Conservation (phyloP, 2,797 vertebrate species). For the Chloroceryle inda region DNA sequence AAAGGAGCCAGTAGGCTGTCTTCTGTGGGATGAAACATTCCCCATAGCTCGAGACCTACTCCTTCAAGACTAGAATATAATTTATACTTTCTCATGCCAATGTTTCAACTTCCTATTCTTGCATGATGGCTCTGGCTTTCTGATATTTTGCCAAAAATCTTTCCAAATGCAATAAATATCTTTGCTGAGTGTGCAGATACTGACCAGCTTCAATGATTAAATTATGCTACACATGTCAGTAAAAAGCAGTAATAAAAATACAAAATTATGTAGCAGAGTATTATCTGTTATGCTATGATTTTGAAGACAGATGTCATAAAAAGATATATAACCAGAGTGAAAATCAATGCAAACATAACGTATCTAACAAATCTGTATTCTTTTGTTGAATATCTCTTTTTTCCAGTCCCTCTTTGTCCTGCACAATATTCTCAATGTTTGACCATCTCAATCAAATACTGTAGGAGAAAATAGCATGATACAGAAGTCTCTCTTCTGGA, state of each 20-base stretch:
- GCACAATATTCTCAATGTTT: background rate
- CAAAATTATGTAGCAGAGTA: background rate
- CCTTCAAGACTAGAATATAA: background rate
- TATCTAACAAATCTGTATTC: background rate
- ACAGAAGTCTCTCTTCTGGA: conserved; percentile 74
- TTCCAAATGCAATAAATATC: background rate
- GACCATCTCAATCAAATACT: conserved; percentile 63
- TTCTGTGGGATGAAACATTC: background rate
- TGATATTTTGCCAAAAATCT: background rate
- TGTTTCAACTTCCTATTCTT: background rate
- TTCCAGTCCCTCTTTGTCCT: background rate
- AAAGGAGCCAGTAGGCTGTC: background rate
- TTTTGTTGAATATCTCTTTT: background rate
- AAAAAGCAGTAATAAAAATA: conserved; percentile 33
- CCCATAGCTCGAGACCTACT: background rate
- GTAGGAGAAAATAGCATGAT: conserved; percentile 11
- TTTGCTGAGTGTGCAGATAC: background rate
- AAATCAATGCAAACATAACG: conserved; percentile 44
- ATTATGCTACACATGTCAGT: background rate
- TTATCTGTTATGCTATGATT: conserved; percentile 25
- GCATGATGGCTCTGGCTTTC: background rate
- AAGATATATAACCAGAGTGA: background rate
- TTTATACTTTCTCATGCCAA: background rate
- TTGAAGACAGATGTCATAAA: conserved; percentile 36
- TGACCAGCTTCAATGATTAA: background rate